Percentiles rank a stretch among this genome's conserved stretches.
Conservation (phyloP, 2,113 vertebrate genomes). For the Hemicordylus capensis region DNA sequence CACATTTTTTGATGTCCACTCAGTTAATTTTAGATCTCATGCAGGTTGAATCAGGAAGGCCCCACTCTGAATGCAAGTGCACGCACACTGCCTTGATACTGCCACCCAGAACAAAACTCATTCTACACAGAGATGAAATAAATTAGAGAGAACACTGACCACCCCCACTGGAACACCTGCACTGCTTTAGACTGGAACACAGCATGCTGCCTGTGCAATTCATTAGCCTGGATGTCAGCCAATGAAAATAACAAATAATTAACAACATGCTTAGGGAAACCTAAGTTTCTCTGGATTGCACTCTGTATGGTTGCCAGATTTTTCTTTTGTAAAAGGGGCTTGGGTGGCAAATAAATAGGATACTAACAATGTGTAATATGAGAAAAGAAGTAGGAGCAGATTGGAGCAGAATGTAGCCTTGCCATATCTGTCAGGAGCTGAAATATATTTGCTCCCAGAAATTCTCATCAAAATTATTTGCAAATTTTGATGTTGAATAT, state of each 20-base stretch:
- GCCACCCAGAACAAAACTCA: too few species aligned
- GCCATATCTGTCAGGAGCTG: not conserved
- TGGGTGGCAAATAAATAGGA: not conserved
- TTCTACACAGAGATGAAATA: too few species aligned
- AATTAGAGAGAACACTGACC: too few species aligned
- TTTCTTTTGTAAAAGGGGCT: not conserved
- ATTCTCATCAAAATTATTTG: not conserved
- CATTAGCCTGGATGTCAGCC: too few species aligned
- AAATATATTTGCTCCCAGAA: not conserved
- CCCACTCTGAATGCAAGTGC: too few species aligned
- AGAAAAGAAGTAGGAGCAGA: not conserved
- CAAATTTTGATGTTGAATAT: not conserved
- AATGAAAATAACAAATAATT: not conserved
- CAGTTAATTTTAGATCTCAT: too few species aligned
- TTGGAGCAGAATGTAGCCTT: not conserved
- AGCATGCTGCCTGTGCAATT: too few species aligned
- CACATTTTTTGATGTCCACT: too few species aligned
- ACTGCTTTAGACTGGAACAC: too few species aligned
- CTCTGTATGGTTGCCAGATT: not conserved
- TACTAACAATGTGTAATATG: not conserved
- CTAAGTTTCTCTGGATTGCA: not conserved
- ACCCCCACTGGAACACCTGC: too few species aligned
- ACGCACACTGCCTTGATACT: too few species aligned
- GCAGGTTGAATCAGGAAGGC: too few species aligned
- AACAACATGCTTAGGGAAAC: not conserved